Percentiles rank a stretch among this genome's conserved stretches.
Conservation (phyloP, 2,113 vertebrate species). For the Lethenteron reissneri region DNA sequence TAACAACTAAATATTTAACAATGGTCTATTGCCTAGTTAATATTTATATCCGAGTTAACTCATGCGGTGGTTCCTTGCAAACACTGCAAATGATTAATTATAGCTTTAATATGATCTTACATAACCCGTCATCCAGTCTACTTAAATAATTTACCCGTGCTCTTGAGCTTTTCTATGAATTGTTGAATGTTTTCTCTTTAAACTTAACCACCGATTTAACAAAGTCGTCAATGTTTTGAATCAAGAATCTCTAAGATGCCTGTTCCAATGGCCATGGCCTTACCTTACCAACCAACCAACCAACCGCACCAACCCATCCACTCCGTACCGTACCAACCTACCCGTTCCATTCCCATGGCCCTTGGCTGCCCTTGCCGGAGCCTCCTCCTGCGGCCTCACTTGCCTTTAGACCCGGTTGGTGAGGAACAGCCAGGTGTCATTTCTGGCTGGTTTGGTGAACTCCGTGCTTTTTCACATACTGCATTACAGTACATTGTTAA, state of each 20-base stretch:
- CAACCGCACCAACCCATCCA: not conserved
- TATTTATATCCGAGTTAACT: too few relatives aligned
- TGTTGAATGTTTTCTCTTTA: too few relatives aligned
- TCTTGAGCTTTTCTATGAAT: too few relatives aligned
- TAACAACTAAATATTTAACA: too few relatives aligned
- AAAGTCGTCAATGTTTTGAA: slow-evolving; percentile 96
- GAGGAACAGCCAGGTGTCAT: slow-evolving; percentile 51
- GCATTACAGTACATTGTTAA: too few relatives aligned
- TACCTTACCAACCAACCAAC: slow-evolving; percentile 43
- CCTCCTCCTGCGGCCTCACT: slow-evolving; percentile 19
- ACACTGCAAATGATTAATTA: too few relatives aligned
- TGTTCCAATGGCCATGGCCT: slow-evolving; percentile 85
- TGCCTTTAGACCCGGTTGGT: slow-evolving; percentile 82
- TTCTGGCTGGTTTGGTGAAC: slow-evolving; percentile 24
- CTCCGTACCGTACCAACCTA: too few relatives aligned
- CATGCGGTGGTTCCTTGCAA: too few relatives aligned
- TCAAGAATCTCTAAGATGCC: slow-evolving; percentile 78
- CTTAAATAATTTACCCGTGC: too few relatives aligned
- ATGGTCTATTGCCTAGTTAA: too few relatives aligned
- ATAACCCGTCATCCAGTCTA: too few relatives aligned
- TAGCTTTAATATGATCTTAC: too few relatives aligned
- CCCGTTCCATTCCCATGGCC: slow-evolving; percentile 1
- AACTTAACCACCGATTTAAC: slow-evolving; percentile 39
- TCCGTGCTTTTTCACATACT: slow-evolving; percentile 18
- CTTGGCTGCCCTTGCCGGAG: not conserved